These are phyloP conservation scores for Poicephalus gulielmi DNA, from an alignment of 2,113 vertebrate species.

Conservation along the genomic window DNA sequence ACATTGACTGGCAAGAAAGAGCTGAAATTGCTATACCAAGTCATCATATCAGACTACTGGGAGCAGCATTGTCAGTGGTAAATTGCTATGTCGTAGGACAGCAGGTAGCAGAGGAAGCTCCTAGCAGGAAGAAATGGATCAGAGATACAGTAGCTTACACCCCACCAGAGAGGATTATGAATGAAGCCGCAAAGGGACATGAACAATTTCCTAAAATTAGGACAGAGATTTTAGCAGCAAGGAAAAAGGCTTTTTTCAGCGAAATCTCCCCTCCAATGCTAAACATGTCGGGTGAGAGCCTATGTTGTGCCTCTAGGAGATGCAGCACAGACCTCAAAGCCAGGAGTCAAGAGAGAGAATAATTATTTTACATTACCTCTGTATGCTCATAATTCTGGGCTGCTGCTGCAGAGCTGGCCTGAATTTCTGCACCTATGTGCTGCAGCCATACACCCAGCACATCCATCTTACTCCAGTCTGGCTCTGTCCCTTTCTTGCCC, in stretches of 20 bases:
- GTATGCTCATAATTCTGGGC: neutral
- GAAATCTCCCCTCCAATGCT: neutral
- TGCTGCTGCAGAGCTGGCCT: neutral
- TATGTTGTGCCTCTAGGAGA: slow-evolving; percentile 38
- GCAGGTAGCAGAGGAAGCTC: slow-evolving; percentile 22
- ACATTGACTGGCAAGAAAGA: neutral
- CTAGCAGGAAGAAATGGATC: neutral
- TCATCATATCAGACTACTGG: neutral
- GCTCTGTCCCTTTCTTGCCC: neutral
- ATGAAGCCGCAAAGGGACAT: slow-evolving; percentile 9
- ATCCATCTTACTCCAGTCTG: neutral
- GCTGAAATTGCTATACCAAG: neutral
- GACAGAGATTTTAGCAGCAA: neutral
- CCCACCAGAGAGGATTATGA: neutral
- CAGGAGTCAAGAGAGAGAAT: slow-evolving; percentile 16
- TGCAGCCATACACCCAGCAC: neutral
- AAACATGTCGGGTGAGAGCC: neutral
- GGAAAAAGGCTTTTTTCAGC: neutral
- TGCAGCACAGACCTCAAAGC: neutral
- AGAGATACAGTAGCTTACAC: neutral
- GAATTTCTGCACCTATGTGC: neutral
- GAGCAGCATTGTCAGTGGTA: neutral
- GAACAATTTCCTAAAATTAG: slow-evolving; percentile 34
- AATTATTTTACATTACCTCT: slow-evolving; percentile 39
- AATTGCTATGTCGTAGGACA: slow-evolving; percentile 5